Evolutionary conservation across 1,140 invertebrate species (phyloP), one percentile per base, ranked within the genome.

Genomic region (Papilio dardanus): DNA sequence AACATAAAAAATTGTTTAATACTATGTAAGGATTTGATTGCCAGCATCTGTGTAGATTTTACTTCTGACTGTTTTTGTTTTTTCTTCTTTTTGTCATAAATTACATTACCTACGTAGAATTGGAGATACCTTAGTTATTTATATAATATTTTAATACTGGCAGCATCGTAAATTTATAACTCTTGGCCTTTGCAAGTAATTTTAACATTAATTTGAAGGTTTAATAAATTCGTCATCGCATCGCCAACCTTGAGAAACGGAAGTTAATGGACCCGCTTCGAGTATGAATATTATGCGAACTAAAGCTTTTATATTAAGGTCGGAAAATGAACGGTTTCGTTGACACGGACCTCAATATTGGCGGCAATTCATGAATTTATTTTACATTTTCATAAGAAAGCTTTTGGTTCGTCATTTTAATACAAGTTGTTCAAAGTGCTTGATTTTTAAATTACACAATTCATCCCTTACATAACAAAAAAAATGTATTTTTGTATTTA

Each of bases 261-360:
- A 74, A 71, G 81, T 83, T 85, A 81, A 85, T 85, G 83, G 77
- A 78, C 68, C 76, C 71, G 74, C 58, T 37, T 65, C 10, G 28
- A 77, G 79, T 80, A 85, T 85, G 81, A 85, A 83, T 84, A 81
- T 83, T 80, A 83, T 80, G 77, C 76, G 74, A 85, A 83, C 83
- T 83, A 85, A 85, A 85, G 81, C 80, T 85, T 81, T 83, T 83
- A 83, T 81, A 80, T 81, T 77, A 78, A 75, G 58, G 66, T 30
- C 65, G 74, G 62, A 24, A 37, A 71, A 58, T 28, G 71, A 68
- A 50, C 71, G 71, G 37, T 79, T 37, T 76, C 69, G 24, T 37
- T 24, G 76, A 62, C 75, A 74, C 67, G 68, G 31, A 31, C 50
- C n/a, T 58, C 71, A 58, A 76, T 77, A 77, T 77, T 77, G 66